Evolutionary conservation across 2,797 vertebrate species (phyloP).

Genomic region (Mallotus villosus): DNA sequence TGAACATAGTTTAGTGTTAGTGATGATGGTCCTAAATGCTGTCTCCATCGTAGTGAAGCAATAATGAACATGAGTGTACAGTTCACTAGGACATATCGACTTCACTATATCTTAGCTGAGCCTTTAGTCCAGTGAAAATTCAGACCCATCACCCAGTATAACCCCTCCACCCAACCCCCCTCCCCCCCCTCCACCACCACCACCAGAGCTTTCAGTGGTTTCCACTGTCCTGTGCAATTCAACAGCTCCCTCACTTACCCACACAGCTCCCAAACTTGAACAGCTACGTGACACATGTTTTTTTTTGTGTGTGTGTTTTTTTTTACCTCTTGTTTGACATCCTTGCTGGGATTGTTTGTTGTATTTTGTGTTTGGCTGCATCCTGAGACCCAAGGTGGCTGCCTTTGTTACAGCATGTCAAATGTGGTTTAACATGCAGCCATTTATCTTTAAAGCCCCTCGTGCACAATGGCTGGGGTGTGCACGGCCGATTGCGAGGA

Average conservation of each 20-base stretch:
- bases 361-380: slow-evolving; percentile 60
- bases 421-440: slow-evolving; percentile 77
- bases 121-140: slow-evolving; percentile 45
- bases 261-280: slow-evolving; percentile 78
- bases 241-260: slow-evolving; percentile 65
- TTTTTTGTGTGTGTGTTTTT: slow-evolving; percentile 49
- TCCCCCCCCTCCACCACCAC: slow-evolving; percentile 7
- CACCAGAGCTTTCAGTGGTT: not conserved
- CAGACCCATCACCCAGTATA: slow-evolving; percentile 48
- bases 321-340: slow-evolving; percentile 64
- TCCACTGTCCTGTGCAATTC: slow-evolving; percentile 66
- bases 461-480: slow-evolving; percentile 66
- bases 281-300: slow-evolving; percentile 79
- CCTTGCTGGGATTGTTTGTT: slow-evolving; percentile 71
- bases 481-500: slow-evolving; percentile 57
- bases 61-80: not conserved
- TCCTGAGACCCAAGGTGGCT: slow-evolving; percentile 78
- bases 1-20: not conserved
- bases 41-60: not conserved
- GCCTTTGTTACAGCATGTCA: slow-evolving; percentile 79
- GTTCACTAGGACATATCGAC: not conserved
- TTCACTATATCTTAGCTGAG: slow-evolving; percentile 45
- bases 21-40: not conserved
- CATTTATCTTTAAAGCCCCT: slow-evolving; percentile 81
- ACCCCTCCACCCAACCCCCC: not conserved